phyloP scores from a whole-genome alignment of 2,888 invertebrate genomes.

The Agrypnus murinus region DNA sequence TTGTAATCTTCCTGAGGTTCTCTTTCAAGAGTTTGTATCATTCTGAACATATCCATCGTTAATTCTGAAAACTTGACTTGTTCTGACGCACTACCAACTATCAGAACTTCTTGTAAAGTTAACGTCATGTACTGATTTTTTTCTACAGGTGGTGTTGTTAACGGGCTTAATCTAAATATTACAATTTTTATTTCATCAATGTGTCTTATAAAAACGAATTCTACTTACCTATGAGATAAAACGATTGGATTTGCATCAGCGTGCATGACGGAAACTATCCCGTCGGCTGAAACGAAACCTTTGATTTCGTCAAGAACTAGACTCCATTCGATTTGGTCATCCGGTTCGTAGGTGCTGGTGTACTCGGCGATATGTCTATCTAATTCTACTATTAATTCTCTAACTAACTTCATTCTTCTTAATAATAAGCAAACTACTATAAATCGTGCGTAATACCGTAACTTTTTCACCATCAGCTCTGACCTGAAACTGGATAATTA shows the following conservation, averaged over 20 bases:
- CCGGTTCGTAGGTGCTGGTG: constrained; percentile 96
- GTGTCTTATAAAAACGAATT: background rate
- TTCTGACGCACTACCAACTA: constrained; percentile 94
- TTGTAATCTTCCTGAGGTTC: constrained; percentile 91
- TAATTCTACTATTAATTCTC: constrained; percentile 93
- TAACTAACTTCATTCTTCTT: constrained; percentile 93
- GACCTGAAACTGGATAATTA: constrained; percentile 72
- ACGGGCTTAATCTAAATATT: constrained; percentile 80
- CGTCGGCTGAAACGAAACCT: constrained; percentile 94
- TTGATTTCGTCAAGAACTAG: constrained; percentile 95
- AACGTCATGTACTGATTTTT: constrained; percentile 90
- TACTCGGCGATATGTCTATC: constrained; percentile 97
- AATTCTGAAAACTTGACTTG: constrained; percentile 98
- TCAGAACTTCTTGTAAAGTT: constrained; percentile 93
- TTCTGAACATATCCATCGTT: constrained; percentile 98
- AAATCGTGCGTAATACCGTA: constrained; percentile 95
- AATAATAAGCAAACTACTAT: constrained; percentile 96
- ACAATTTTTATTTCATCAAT: background rate
- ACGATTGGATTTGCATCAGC: constrained; percentile 90
- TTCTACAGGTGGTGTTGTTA: constrained; percentile 91
- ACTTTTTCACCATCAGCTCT: constrained; percentile 97
- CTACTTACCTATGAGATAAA: constrained; percentile 85
- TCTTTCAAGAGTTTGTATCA: constrained; percentile 95
- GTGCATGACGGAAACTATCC: constrained; percentile 90
- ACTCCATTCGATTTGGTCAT: constrained; percentile 97